A percentile compares a stretch with the other conserved stretches of the same genome.
phyloP scores from a whole-genome alignment of 1,140 invertebrate genomes.

The Portunus trituberculatus region DNA sequence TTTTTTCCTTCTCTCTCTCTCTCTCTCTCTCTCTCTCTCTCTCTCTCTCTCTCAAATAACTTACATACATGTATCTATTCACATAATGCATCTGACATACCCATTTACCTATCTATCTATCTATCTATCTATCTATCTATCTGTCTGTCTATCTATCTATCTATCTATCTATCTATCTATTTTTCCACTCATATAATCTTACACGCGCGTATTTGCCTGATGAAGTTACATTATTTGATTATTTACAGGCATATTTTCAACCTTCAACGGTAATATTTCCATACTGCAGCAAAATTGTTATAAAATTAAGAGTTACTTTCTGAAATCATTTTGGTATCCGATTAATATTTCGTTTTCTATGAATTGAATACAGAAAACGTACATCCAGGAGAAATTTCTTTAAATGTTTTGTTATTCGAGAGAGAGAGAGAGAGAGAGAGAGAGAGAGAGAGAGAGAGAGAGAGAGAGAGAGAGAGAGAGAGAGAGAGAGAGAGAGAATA shows the following conservation, averaged over 20 bases:
- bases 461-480: slow-evolving; percentile 45
- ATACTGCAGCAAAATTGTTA: no score
- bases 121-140: slow-evolving; percentile 12
- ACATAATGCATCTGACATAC: no score
- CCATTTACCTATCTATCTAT: not conserved
- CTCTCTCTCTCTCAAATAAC: not conserved
- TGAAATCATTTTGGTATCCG: not conserved
- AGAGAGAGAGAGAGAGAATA: slow-evolving; percentile 33
- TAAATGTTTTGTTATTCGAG: not conserved
- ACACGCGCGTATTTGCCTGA: no score
- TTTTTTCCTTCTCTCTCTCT: no score
- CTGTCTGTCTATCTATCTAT: not conserved
- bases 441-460: slow-evolving; percentile 33
- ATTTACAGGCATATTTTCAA: no score
- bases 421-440: slow-evolving; percentile 41
- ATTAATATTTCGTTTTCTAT: not conserved
- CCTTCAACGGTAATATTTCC: no score
- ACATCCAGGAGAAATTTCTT: not conserved
- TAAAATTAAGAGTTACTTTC: not conserved
- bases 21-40: not conserved
- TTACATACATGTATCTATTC: no score
- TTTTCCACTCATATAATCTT: no score
- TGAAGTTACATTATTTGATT: no score
- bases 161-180: slow-evolving; percentile 17
- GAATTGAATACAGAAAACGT: not conserved